Percentiles rank a stretch among this genome's conserved stretches.
These are phyloP conservation scores for Harpalus rufipes DNA, from an alignment of 2,888 invertebrate species.

Conservation along the genomic window DNA sequence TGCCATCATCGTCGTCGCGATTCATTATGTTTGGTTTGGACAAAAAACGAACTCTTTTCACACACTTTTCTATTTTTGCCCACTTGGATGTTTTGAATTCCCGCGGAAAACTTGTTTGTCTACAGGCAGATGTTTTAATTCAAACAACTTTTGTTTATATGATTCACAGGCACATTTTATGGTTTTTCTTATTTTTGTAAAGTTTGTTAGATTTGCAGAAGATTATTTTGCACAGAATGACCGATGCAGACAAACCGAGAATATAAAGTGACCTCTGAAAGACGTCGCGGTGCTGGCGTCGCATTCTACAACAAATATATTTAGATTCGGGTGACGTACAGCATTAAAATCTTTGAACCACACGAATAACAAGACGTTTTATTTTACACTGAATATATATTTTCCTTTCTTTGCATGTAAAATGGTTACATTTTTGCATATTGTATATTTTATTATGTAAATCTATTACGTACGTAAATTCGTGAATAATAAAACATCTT, in stretches of 20 bases:
- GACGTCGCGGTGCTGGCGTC: conserved; percentile 59
- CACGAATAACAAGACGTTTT: conserved; percentile 40
- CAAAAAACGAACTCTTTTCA: conserved; percentile 54
- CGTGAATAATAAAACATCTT: background rate
- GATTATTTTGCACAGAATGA: conserved; percentile 33
- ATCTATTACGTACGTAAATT: conserved; percentile 17
- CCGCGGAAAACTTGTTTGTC: conserved; percentile 8
- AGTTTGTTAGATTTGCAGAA: background rate
- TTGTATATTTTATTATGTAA: background rate
- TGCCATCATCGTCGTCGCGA: conserved; percentile 77
- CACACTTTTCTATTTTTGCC: conserved; percentile 47
- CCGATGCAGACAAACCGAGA: conserved; percentile 20
- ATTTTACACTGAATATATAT: conserved; percentile 16
- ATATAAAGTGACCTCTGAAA: conserved; percentile 64
- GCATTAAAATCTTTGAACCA: conserved; percentile 36
- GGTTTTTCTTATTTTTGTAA: background rate
- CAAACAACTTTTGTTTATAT: conserved; percentile 1
- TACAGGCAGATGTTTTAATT: conserved; percentile 4
- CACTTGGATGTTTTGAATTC: no score
- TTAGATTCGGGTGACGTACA: conserved; percentile 59
- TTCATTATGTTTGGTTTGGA: conserved; percentile 71
- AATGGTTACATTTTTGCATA: conserved; percentile 15
- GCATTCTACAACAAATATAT: conserved; percentile 63
- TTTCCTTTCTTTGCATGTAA: conserved; percentile 11
- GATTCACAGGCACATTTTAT: background rate